A percentile compares a stretch with the other conserved stretches of the same genome.
Evolutionary conservation across 2,888 invertebrate genomes (phyloP).

Genomic region (Agrotis puta): DNA sequence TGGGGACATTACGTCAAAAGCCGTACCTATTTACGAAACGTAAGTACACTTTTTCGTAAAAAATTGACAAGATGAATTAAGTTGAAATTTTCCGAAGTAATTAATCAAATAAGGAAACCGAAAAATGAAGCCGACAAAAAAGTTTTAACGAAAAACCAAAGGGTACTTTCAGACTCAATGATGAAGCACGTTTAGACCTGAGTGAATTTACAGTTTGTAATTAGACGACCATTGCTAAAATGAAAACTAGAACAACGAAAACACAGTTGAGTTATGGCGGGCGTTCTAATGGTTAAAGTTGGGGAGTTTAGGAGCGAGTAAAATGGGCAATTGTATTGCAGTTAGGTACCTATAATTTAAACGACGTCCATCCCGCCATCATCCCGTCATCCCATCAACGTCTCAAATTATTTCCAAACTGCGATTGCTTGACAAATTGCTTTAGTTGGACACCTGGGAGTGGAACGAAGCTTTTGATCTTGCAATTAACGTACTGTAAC

Average conservation of each 20-base stretch:
- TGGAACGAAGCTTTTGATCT: conserved; percentile 37
- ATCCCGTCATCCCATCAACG: conserved; percentile 57
- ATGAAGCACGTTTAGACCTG: conserved; percentile 26
- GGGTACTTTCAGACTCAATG: conserved; percentile 5
- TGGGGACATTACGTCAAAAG: conserved; percentile 9
- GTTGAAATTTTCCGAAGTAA: conserved; percentile 27
- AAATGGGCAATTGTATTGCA: conserved; percentile 73
- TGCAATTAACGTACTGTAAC: conserved; percentile 19
- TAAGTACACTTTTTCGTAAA: background rate
- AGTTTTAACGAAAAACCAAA: conserved; percentile 3
- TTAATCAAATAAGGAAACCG: conserved; percentile 36
- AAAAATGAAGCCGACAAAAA: conserved; percentile 24
- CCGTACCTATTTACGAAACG: background rate
- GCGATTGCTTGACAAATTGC: conserved; percentile 59
- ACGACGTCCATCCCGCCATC: conserved; percentile 63
- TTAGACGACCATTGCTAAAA: conserved; percentile 61
- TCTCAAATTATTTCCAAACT: conserved; percentile 62
- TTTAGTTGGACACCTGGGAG: conserved; percentile 52
- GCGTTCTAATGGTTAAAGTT: conserved; percentile 77
- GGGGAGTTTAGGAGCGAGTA: conserved; percentile 64
- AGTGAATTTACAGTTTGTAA: conserved; percentile 51
- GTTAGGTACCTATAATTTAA: conserved; percentile 75
- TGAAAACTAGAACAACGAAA: conserved; percentile 65
- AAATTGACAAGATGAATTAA: conserved; percentile 11
- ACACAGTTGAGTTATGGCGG: conserved; percentile 68